Conservation (phyloP, 2,888 invertebrate species). For the Xestia xanthographa region DNA sequence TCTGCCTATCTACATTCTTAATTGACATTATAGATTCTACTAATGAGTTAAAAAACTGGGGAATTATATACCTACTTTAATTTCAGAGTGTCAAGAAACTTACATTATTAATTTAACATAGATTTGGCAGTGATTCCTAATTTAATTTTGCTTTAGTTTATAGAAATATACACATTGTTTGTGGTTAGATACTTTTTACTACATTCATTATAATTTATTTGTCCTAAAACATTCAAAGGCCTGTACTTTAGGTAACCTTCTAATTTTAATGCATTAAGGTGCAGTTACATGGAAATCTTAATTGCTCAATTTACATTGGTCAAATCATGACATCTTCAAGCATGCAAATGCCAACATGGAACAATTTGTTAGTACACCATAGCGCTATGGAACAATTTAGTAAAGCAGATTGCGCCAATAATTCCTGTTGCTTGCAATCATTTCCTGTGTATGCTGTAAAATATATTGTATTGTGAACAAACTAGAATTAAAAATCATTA, state of each 20-base stretch:
- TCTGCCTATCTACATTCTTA: constrained; percentile 21
- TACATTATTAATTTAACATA: constrained; percentile 5
- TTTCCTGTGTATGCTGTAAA: constrained; percentile 10
- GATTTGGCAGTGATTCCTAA: constrained; percentile 1
- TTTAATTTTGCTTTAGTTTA: constrained; percentile 1
- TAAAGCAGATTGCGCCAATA: background rate
- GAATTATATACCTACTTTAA: constrained; percentile 1
- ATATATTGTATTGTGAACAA: constrained; percentile 25
- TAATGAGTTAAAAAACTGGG: constrained; percentile 21
- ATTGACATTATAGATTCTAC: constrained; percentile 13
- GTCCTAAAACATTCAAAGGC: constrained; percentile 3
- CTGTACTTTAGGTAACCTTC: constrained; percentile 33
- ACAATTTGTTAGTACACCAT: constrained; percentile 7
- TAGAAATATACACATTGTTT: background rate
- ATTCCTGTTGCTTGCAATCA: background rate
- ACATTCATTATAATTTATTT: background rate
- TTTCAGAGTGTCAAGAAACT: background rate
- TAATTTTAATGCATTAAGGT: constrained; percentile 15
- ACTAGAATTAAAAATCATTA: constrained; percentile 6
- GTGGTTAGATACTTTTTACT: constrained; percentile 16
- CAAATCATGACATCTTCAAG: constrained; percentile 2
- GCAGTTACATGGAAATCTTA: constrained; percentile 18
- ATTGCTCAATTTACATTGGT: constrained; percentile 21
- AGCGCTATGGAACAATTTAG: background rate
- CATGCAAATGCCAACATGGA: background rate